phyloP scores from a whole-genome alignment of 2,888 invertebrate species.

The Drosophila greeni region DNA sequence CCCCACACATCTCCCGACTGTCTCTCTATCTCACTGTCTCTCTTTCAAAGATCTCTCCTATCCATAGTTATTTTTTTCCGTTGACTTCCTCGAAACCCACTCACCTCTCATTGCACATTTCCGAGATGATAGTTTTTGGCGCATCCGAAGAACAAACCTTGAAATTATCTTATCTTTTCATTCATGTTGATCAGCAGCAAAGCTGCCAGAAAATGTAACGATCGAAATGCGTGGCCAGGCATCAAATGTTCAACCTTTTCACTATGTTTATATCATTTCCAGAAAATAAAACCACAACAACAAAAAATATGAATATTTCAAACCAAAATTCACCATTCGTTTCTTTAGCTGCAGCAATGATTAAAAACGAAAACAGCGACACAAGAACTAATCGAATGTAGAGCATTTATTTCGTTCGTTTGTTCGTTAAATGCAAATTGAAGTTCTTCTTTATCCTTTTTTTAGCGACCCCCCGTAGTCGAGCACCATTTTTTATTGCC shows the following conservation, averaged over 20 bases:
- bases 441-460: slow-evolving; percentile 45
- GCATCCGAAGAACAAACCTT: slow-evolving; percentile 34
- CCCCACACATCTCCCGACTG: slow-evolving; percentile 36
- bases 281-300: slow-evolving; percentile 34
- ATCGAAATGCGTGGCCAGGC: slow-evolving; percentile 79
- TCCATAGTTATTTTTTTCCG: slow-evolving; percentile 8
- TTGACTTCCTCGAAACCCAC: slow-evolving; percentile 36
- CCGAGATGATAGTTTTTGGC: slow-evolving; percentile 26
- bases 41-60: slow-evolving; percentile 32
- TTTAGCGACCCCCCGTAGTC: slow-evolving; percentile 25
- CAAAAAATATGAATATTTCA: slow-evolving; percentile 14
- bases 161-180: slow-evolving; percentile 34
- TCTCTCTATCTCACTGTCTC: slow-evolving; percentile 22
- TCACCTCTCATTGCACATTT: slow-evolving; percentile 52
- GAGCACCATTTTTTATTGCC: slow-evolving; percentile 28
- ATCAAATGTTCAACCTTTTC: slow-evolving; percentile 61
- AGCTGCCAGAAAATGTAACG: slow-evolving; percentile 28
- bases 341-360: slow-evolving; percentile 36
- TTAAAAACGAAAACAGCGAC: slow-evolving; percentile 26
- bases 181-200: slow-evolving; percentile 41
- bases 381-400: slow-evolving; percentile 42
- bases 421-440: slow-evolving; percentile 49
- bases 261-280: slow-evolving; percentile 54
- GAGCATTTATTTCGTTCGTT: slow-evolving; percentile 33
- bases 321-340: slow-evolving; percentile 35